Conservation (phyloP, 2,888 invertebrate species). For the Leucophenga maculata region DNA sequence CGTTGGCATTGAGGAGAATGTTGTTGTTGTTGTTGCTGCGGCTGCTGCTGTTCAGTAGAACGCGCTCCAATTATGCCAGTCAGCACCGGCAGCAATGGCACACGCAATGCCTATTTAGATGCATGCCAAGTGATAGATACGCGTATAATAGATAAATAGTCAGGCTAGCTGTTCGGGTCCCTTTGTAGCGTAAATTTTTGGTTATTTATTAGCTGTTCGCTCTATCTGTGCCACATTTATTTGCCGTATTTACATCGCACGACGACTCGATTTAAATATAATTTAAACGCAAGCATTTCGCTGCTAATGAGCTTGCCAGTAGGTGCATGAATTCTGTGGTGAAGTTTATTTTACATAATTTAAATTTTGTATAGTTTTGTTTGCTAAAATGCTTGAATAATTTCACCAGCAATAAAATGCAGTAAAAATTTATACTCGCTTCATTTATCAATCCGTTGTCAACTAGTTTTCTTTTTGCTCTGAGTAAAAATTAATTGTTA, state of each 20-base stretch:
- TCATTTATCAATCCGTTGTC: conserved; percentile 6
- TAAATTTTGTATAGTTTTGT: too few relatives aligned
- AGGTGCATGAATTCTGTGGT: neutral
- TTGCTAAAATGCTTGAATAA: neutral
- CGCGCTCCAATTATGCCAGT: conserved; percentile 11
- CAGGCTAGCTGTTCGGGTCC: conserved; percentile 28
- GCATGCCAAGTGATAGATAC: conserved; percentile 44
- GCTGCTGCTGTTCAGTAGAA: neutral
- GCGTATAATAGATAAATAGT: conserved; percentile 41
- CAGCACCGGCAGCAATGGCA: conserved; percentile 5
- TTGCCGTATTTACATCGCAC: neutral
- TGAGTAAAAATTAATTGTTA: neutral
- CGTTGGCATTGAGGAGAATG: neutral
- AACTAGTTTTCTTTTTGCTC: neutral
- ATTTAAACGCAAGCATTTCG: neutral
- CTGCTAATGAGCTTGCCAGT: too few relatives aligned
- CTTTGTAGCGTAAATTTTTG: conserved; percentile 59
- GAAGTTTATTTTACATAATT: neutral
- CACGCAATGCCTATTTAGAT: conserved; percentile 63
- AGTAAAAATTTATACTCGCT: neutral
- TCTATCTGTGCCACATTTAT: conserved; percentile 6
- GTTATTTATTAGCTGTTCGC: conserved; percentile 11
- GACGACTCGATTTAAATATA: neutral
- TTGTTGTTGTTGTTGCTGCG: neutral
- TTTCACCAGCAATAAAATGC: neutral